These are phyloP conservation scores for Sander lucioperca DNA, from an alignment of 2,113 vertebrate genomes.

Conservation along the genomic window DNA sequence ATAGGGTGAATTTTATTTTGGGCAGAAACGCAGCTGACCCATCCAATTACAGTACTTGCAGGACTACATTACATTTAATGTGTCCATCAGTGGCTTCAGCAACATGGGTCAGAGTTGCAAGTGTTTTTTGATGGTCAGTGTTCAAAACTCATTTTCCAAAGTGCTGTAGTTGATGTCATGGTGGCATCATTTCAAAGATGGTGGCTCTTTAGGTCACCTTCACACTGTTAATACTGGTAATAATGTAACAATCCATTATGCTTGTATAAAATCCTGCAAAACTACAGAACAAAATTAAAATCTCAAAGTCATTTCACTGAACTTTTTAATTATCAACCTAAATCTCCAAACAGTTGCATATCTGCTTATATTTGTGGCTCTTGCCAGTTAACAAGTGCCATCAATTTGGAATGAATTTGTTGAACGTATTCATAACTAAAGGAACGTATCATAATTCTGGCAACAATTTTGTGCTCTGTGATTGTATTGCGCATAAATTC, in stretches of 20 bases:
- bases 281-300: not conserved
- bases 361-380: not conserved
- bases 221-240: not conserved
- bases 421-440: slow-evolving; percentile 2
- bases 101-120: not conserved
- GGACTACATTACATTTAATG: not conserved
- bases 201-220: not conserved
- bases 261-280: not conserved
- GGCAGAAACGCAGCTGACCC: not conserved
- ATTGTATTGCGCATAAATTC: slow-evolving; percentile 24
- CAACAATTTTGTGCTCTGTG: not conserved
- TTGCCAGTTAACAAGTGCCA: not conserved
- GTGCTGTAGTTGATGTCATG: not conserved
- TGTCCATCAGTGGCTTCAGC: not conserved
- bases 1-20: not conserved
- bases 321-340: not conserved
- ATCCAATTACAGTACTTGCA: not conserved
- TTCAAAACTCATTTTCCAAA: slow-evolving; percentile 15
- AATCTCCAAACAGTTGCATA: not conserved
- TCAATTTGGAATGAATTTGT: slow-evolving; percentile 19
- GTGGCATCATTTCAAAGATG: not conserved
- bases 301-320: slow-evolving; percentile 2
- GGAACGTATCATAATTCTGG: slow-evolving; percentile 2
- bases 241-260: not conserved
- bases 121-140: slow-evolving; percentile 1